A percentile compares a stretch with the other conserved stretches of the same genome.
Conservation (phyloP, 2,888 invertebrate genomes). For the Drosophila testacea region DNA sequence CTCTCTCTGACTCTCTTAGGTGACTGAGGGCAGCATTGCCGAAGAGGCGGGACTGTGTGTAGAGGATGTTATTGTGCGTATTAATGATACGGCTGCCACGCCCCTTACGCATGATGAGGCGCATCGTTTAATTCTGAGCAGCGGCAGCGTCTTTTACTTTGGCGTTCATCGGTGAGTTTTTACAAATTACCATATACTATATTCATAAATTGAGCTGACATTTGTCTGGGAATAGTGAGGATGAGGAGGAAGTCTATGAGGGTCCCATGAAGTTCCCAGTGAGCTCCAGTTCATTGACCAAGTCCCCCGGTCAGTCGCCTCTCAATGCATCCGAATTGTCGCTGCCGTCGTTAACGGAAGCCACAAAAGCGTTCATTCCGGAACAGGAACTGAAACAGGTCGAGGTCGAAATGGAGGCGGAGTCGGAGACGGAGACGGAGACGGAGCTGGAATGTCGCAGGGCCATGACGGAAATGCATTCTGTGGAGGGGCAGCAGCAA, state of each 20-base stretch:
- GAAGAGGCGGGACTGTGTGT: conserved; percentile 92
- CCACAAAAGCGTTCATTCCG: conserved; percentile 71
- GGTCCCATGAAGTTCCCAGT: conserved; percentile 74
- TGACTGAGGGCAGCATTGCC: conserved; percentile 92
- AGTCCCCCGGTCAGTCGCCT: conserved; percentile 46
- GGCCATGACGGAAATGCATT: conserved; percentile 70
- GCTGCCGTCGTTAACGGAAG: conserved; percentile 62
- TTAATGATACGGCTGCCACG: conserved; percentile 90
- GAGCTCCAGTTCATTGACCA: conserved; percentile 72
- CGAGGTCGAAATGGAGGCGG: conserved; percentile 23
- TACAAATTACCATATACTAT: not conserved
- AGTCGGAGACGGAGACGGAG: conserved; percentile 11
- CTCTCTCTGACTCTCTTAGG: conserved; percentile 86
- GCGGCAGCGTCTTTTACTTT: conserved; percentile 90
- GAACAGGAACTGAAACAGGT: conserved; percentile 50
- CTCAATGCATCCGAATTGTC: conserved; percentile 30
- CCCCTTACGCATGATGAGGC: conserved; percentile 91
- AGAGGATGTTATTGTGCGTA: conserved; percentile 93
- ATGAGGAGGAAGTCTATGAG: conserved; percentile 63
- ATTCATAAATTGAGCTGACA: conserved; percentile 11
- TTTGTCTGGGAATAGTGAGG: conserved; percentile 56
- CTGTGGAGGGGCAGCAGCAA: conserved; percentile 45
- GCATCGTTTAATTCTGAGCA: conserved; percentile 89
- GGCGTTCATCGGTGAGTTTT: conserved; percentile 84
- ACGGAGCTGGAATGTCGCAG: conserved; percentile 54